Evolutionary conservation across 2,113 vertebrate species (phyloP).

Genomic region (Dasyornis broadbenti): DNA sequence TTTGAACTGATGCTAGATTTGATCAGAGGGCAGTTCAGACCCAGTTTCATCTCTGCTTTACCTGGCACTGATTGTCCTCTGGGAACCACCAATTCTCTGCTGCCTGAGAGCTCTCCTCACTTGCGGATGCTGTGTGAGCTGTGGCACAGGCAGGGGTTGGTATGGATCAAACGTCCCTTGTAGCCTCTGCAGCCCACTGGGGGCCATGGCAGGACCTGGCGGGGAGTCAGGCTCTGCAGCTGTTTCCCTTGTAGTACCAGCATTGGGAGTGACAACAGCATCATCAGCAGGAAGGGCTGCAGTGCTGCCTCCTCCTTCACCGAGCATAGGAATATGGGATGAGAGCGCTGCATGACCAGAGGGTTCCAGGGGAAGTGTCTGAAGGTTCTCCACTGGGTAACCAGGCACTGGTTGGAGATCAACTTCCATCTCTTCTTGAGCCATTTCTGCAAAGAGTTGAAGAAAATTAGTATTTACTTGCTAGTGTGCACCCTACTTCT

Average conservation of each 20-base stretch:
- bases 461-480: neutral
- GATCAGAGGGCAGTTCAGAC: neutral
- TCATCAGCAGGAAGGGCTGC: neutral
- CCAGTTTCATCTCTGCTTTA: neutral
- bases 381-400: neutral
- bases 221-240: neutral
- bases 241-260: slow-evolving; percentile 42
- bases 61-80: slow-evolving; percentile 61
- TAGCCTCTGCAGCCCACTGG: slow-evolving; percentile 37
- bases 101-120: neutral
- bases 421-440: slow-evolving; percentile 84
- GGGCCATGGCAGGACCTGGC: neutral
- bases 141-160: neutral
- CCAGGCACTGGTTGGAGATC: slow-evolving; percentile 48
- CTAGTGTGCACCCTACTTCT: fast-evolving
- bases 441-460: slow-evolving; percentile 60
- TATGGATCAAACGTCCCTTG: neutral
- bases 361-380: neutral
- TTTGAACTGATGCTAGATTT: neutral
- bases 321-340: fast-evolving
- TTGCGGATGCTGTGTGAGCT: neutral
- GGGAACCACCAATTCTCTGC: slow-evolving; percentile 47
- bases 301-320: neutral
- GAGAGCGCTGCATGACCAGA: neutral
- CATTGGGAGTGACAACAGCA: slow-evolving; percentile 34